A percentile compares a stretch with the other conserved stretches of the same genome.
These are phyloP conservation scores for Platyura marginata DNA, from an alignment of 1,140 invertebrate genomes.

Conservation along the genomic window DNA sequence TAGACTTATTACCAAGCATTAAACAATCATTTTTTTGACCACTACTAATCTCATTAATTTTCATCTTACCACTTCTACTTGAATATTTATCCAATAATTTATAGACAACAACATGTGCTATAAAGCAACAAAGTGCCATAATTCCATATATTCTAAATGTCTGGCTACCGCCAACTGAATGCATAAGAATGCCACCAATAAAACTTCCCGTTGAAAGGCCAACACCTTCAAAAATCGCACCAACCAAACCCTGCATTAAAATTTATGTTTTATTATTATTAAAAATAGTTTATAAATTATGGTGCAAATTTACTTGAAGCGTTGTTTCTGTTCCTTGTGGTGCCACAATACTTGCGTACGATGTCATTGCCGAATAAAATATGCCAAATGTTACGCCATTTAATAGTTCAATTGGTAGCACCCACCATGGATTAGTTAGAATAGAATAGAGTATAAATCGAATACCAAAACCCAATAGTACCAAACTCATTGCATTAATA, in stretches of 20 bases:
- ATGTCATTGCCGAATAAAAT: conserved; percentile 76
- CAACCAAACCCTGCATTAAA: conserved; percentile 49
- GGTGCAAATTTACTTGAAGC: conserved; percentile 35
- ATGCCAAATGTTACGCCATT: conserved; percentile 79
- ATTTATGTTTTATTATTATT: background rate
- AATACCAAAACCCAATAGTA: conserved; percentile 52
- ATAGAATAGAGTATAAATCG: conserved; percentile 71
- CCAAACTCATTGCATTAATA: conserved; percentile 59
- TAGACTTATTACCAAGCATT: too few relatives aligned
- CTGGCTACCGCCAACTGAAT: conserved; percentile 35
- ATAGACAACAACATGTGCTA: conserved; percentile 38
- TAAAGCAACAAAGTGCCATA: conserved; percentile 37
- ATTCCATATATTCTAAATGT: conserved; percentile 53
- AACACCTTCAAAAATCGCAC: conserved; percentile 70
- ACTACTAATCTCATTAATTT: too few relatives aligned
- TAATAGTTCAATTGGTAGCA: conserved; percentile 65
- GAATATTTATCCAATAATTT: background rate
- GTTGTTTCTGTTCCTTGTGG: conserved; percentile 75
- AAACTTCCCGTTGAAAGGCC: conserved; percentile 61
- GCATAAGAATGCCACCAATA: conserved; percentile 45
- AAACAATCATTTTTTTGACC: too few relatives aligned
- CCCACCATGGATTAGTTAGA: conserved; percentile 59
- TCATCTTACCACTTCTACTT: background rate
- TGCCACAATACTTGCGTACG: conserved; percentile 68
- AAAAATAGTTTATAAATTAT: background rate